phyloP scores from a whole-genome alignment of 37 sponge, comb jelly and placozoan species.

The Hexactinellida sp. region DNA sequence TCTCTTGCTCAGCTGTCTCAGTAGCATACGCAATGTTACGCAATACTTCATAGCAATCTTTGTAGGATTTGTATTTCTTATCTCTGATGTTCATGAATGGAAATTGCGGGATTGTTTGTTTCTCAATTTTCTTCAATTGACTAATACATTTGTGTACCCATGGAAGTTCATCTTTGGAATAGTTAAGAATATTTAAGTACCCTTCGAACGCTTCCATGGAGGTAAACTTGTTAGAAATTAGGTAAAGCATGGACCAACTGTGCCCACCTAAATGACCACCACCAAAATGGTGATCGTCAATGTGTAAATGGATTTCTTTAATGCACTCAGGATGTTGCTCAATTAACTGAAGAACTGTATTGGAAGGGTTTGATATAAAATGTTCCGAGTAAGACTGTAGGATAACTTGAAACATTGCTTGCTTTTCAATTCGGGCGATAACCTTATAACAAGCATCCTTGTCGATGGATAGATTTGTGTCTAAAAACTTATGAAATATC shows the following conservation, averaged over 20 bases:
- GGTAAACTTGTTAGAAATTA: background rate
- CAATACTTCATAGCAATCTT: background rate
- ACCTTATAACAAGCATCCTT: conserved; percentile 22
- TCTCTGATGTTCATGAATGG: conserved; percentile 3
- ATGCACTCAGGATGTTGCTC: conserved; percentile 4
- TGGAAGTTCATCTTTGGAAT: background rate
- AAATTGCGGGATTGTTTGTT: background rate
- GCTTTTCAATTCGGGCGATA: conserved; percentile 52
- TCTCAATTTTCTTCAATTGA: background rate
- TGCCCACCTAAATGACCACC: conserved; percentile 54
- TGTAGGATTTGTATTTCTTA: conserved; percentile 14
- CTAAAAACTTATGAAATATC: background rate
- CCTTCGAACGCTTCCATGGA: background rate
- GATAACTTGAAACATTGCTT: conserved; percentile 61
- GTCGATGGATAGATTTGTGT: background rate
- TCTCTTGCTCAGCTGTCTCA: background rate
- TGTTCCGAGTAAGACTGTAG: conserved; percentile 13
- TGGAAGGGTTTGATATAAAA: background rate
- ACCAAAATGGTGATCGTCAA: conserved; percentile 38
- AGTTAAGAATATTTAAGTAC: background rate
- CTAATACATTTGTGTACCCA: background rate
- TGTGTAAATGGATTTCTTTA: conserved; percentile 19
- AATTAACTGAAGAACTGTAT: background rate
- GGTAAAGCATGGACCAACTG: conserved; percentile 21
- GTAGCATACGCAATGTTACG: background rate